Evolutionary conservation across 2,888 invertebrate genomes (phyloP), one percentile per base, ranked within the genome.

Genomic region (Oeneis ivallda): DNA sequence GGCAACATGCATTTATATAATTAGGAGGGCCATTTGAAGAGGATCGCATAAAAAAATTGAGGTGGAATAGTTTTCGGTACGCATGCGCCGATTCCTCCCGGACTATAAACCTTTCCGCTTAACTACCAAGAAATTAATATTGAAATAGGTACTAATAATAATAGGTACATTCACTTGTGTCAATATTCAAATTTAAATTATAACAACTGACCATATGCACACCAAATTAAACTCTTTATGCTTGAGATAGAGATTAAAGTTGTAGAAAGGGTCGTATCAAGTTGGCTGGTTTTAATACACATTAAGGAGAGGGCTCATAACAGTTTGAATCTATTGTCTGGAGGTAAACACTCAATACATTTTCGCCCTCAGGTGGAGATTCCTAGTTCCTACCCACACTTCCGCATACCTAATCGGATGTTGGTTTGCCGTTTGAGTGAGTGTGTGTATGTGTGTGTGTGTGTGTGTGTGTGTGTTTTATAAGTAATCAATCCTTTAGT

Each of bases 241-340:
- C 0, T 15, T 7, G 17, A 0, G 1, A 17, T 63, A 67, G 9
- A 45, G 65, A 41, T 60, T 47, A 32, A n/a, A 60, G 56, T 58
- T 1, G 19, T n/a, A 19, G 34, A 39, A 47, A 47, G 5, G 17
- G 19, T 7, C 7, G 41, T 19, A 19, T 19, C 54, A 62, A 62
- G 58, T 64, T 66, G 64, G 59, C 60, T 70, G 67, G 61, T 49
- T 67, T 63, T 65, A 62, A 65, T 65, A 67, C 61, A 67, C 63
- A 61, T 56, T 68, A 66, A 56, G 58, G 65, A 56, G 54, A 50
- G 78, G 79, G 81, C 76, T 83, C 79, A 81, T 81, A 80, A 82
- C 81, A 85, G 84, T 85, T 81, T 81, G 76, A 75, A 82, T 79
- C 76, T 78, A 84, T 86, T 87, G 87, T 87, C 86, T 85, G 85